Conservation (phyloP, 2,797 vertebrate species). For the Dryobates pubescens region DNA sequence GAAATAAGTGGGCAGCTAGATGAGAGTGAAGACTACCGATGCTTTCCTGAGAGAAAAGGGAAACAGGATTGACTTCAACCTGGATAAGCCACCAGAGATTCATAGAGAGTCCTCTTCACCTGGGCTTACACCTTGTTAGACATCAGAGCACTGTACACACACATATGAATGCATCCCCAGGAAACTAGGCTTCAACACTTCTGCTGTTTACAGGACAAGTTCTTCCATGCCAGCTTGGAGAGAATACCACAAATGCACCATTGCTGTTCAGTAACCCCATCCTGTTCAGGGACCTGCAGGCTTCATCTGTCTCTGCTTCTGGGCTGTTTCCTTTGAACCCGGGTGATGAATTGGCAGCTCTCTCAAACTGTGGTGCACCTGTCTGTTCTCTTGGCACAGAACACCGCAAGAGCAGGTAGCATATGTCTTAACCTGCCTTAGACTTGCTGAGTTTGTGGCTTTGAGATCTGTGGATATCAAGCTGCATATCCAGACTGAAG, state of each 20-base stretch:
- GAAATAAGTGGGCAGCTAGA: neutral
- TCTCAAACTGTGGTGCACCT: neutral
- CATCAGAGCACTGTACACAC: neutral
- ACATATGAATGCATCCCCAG: neutral
- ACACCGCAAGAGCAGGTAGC: neutral
- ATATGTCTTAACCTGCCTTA: neutral
- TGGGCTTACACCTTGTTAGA: neutral
- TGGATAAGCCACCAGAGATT: neutral
- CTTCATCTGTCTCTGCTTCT: neutral
- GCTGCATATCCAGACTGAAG: neutral
- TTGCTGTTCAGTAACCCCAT: neutral
- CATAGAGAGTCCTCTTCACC: neutral
- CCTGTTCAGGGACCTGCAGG: neutral
- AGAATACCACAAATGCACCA: neutral
- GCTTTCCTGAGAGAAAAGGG: neutral
- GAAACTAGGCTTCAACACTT: neutral
- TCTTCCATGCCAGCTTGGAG: neutral
- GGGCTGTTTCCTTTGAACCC: neutral
- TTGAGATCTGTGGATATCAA: neutral
- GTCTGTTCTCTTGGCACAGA: neutral
- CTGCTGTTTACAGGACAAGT: neutral
- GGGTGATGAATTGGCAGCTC: neutral
- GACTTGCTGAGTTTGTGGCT: neutral
- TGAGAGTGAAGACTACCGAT: neutral
- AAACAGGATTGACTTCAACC: neutral